Conservation (phyloP, 1,140 invertebrate genomes). For the Tachypleus tridentatus region DNA sequence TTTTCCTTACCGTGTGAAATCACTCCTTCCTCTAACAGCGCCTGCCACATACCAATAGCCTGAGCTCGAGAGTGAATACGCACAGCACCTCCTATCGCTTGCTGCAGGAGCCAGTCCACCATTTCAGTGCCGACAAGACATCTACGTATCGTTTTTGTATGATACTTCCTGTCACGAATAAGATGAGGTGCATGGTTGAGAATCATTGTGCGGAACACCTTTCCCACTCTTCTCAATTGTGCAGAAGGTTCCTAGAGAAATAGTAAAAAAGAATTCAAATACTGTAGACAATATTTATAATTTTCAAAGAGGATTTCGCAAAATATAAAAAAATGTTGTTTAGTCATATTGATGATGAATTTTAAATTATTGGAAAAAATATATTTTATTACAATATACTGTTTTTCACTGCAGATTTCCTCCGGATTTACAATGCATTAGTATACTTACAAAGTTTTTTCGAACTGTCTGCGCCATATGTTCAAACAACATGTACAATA, state of each 20-base stretch:
- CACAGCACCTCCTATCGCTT: conserved; percentile 30
- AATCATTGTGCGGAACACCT: conserved; percentile 54
- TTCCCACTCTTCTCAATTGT: conserved; percentile 50
- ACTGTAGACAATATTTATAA: background rate
- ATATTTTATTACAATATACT: no score
- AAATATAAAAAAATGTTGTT: background rate
- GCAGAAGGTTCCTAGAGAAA: conserved; percentile 41
- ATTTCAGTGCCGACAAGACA: conserved; percentile 54
- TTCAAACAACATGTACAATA: no score
- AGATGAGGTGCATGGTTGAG: conserved; percentile 47
- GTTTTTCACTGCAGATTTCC: no score
- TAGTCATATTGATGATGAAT: no score
- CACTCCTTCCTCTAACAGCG: conserved; percentile 65
- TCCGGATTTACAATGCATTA: no score
- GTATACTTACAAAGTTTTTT: no score
- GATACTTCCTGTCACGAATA: conserved; percentile 47
- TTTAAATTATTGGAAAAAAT: no score
- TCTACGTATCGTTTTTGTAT: conserved; percentile 31
- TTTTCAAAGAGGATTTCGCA: background rate
- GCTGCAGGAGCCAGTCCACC: conserved; percentile 59
- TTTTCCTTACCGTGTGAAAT: conserved; percentile 53
- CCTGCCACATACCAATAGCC: conserved; percentile 70
- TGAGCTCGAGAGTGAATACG: conserved; percentile 49
- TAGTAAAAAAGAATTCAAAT: conserved; percentile 5
- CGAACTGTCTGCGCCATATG: no score